Conservation (phyloP, 2,113 vertebrate species). For the Salvator merianae region DNA sequence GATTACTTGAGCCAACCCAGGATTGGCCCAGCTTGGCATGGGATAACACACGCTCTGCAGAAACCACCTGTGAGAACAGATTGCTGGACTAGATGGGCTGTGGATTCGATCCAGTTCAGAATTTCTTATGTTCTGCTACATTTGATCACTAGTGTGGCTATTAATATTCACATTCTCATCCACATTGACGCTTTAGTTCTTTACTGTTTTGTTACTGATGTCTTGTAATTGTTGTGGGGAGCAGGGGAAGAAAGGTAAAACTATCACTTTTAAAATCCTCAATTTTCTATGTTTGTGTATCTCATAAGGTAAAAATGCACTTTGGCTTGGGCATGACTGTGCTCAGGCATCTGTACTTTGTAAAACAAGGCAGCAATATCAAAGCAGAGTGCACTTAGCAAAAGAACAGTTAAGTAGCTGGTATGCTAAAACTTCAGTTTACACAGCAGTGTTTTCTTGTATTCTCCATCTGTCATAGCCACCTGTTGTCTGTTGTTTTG, state of each 20-base stretch:
- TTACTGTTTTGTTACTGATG: no score
- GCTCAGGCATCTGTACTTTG: neutral
- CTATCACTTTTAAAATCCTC: neutral
- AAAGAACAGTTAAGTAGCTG: conserved; percentile 7
- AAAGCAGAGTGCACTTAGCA: neutral
- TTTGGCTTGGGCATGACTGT: neutral
- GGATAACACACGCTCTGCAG: no score
- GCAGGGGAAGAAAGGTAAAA: neutral
- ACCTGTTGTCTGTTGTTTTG: conserved; percentile 10
- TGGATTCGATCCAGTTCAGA: no score
- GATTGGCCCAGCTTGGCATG: no score
- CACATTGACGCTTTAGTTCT: no score
- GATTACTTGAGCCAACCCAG: no score
- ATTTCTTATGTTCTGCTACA: no score
- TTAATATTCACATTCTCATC: no score
- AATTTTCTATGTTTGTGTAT: neutral
- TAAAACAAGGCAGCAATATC: neutral
- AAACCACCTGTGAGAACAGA: no score
- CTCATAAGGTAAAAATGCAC: neutral
- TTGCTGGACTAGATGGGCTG: no score
- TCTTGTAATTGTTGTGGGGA: no score
- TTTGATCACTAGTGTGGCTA: no score
- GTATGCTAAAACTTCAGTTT: neutral
- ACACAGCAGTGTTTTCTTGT: neutral
- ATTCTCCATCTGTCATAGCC: neutral